Evolutionary conservation across 2,113 vertebrate species (phyloP), one percentile per base, ranked within the genome.

Genomic region (Caretta caretta): DNA sequence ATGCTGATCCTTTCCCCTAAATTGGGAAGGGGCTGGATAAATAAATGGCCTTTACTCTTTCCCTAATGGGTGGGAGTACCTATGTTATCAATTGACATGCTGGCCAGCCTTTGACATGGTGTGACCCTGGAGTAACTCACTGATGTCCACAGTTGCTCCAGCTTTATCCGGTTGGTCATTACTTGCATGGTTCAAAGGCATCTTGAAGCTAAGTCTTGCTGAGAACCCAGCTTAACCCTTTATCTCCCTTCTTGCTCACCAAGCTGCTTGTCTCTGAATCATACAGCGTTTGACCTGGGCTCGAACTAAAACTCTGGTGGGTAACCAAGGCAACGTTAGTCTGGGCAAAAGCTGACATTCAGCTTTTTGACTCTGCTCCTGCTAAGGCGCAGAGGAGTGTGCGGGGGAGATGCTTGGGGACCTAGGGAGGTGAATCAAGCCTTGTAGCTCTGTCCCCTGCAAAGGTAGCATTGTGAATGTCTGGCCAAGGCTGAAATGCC

Each of bases 361-460:
- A 87, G 57, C 87, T 91, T 84, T 93, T 94, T 97, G 96, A 97
- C 87, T 97, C 90, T 96, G 87, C 90, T 89, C 88, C 95, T 94
- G 90, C 95, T 94, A 85, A 83, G 62, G 31, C 19, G 62, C 62
- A 65, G 13, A 35, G 29, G 62, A 35, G 31, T n/a, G 65, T 25
- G 25, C 2, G 27, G 4, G 35, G n/a, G 65, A 35, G 3, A 90
- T 84, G 86, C 90, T 49, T 79, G 80, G 88, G 94, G 95, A 85
- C 95, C 85, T 53, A 3, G 46, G 84, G 95, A 87, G 80, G 53
- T 94, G 96, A 97, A 84, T 94, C 93, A 86, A 82, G 51, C 35
- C 42, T n/a, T 19, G 16, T 8, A n/a, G 35, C 65, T 69, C 65
- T n/a, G 16, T 35, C 48, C 22, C 6, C 76, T 94, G 90, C 87